phyloP scores from a whole-genome alignment of 2,113 vertebrate genomes.

The Mus musculus region DNA sequence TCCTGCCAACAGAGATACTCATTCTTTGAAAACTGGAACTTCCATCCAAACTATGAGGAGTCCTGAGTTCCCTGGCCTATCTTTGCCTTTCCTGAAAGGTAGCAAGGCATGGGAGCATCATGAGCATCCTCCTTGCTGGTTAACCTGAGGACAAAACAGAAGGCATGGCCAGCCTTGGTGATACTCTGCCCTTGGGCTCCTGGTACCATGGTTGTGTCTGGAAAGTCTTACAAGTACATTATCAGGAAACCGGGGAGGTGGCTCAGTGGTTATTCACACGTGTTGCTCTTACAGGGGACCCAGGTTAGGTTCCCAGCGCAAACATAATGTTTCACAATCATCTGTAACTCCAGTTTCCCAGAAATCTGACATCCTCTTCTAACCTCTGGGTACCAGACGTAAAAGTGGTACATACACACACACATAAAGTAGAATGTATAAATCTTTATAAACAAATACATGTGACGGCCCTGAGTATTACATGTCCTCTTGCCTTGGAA shows the following conservation, averaged over 20 bases:
- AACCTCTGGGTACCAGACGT: neutral
- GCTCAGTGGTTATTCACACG: neutral
- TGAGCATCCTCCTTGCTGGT: neutral
- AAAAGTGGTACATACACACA: neutral
- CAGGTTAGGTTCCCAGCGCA: neutral
- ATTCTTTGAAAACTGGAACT: slow-evolving; percentile 36
- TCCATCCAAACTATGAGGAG: neutral
- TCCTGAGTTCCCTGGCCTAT: neutral
- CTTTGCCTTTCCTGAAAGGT: neutral
- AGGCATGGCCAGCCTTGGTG: neutral
- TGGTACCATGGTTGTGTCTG: neutral
- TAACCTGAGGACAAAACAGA: neutral
- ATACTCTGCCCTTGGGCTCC: neutral
- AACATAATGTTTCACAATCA: neutral
- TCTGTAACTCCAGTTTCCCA: neutral
- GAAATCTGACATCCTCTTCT: neutral
- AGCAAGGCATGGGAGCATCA: neutral
- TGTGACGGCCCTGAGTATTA: neutral
- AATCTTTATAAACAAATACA: neutral
- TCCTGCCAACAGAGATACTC: slow-evolving; percentile 59
- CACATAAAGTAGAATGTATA: neutral
- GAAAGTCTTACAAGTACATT: neutral
- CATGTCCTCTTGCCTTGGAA: neutral
- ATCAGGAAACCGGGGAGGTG: neutral
- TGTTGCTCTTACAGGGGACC: neutral